phyloP scores from a whole-genome alignment of 2,113 vertebrate genomes.

The Scolopax mira region DNA sequence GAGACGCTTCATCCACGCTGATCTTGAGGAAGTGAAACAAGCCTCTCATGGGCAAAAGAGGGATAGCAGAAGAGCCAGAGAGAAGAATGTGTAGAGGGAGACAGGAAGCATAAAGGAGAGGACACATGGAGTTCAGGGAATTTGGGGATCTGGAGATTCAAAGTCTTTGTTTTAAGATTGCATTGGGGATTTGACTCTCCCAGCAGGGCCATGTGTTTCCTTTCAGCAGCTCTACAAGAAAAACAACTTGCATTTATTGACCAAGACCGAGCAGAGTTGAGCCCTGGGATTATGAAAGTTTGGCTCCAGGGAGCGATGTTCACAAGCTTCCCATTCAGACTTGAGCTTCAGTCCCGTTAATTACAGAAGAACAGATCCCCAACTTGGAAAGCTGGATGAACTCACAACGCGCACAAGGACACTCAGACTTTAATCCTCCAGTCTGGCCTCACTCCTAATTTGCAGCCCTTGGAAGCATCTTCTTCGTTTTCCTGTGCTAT shows the following conservation, averaged over 20 bases:
- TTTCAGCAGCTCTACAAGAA: neutral
- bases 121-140: neutral
- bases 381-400: neutral
- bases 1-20: fast-evolving
- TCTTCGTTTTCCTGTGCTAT: neutral
- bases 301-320: neutral
- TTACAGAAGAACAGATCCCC: neutral
- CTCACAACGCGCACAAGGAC: neutral
- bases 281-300: neutral
- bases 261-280: neutral
- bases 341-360: slow-evolving; percentile 8
- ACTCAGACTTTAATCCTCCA: slow-evolving; percentile 16
- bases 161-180: neutral
- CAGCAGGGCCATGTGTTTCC: neutral
- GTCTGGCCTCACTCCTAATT: neutral
- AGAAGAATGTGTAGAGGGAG: neutral
- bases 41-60: neutral
- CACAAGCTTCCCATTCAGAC: slow-evolving; percentile 1
- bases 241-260: neutral
- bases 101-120: neutral
- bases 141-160: neutral
- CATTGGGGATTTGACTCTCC: neutral
- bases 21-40: neutral
- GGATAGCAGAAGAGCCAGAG: neutral
- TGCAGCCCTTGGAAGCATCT: neutral